Base-by-base conservation (phyloP, 2,113 vertebrate species). In the Smithornis capensis region DNA sequence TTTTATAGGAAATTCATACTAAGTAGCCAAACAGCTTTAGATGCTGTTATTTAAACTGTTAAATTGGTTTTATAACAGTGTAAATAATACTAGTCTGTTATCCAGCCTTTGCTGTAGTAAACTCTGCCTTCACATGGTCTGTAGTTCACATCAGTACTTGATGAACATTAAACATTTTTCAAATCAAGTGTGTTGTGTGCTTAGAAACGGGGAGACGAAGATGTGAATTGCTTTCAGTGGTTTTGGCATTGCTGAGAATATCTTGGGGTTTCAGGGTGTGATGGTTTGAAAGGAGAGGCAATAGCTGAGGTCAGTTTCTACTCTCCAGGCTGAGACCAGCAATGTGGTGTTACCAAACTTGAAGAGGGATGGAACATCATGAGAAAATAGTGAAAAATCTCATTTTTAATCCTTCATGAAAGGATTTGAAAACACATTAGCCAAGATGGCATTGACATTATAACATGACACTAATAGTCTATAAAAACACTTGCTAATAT, bases 111-210 rank as follows among this genome's bases (percentile, higher is more conserved):
- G 27, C 29, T 3, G 1, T 3, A n/a, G 42, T 59, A 42, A 60
- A 75, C 63, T 19, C 44, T 69, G 35, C 35, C 37, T 64, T 78
- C 4, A 1, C 1, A 0, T 10, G 22, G 29, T 60, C 37, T 56
- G 71, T n/a, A 40, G 33, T 35, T 88, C 29, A 45, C 19, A 13
- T 52, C 13, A 14, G 25, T 56, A 8, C 49, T 27, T 27, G 24
- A 18, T 91, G 19, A 45, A 2, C 33, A 27, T 25, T 6, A 21
- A 68, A 15, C 28, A 14, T 22, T 70, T 63, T 29, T 71, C 35
- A 0, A 0, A 15, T 31, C 33, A 24, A 3, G 6, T 29, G 2
- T 7, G 19, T 16, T 19, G 40, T 31, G 6, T 33, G 7, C 24
- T 74, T 44, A 53, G n/a, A 23, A 60, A 18, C 0, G 1, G 47